These are phyloP conservation scores for Leucophenga montana DNA, from an alignment of 2,888 invertebrate genomes.

Conservation along the genomic window DNA sequence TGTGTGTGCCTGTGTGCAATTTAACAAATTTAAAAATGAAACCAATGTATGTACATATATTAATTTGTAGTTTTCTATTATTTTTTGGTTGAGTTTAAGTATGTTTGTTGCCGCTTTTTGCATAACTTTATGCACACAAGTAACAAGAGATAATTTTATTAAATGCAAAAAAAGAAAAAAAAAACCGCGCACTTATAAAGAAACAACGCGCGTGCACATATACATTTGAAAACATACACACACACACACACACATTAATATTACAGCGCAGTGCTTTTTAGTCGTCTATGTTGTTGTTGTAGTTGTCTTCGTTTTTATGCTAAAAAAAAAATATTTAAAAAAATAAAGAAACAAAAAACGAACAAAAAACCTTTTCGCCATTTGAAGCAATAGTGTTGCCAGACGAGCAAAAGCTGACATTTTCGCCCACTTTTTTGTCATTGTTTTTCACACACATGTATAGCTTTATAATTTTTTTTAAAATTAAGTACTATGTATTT, in stretches of 20 bases:
- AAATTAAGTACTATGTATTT: not conserved
- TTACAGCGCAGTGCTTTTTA: not conserved
- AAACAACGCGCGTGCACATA: too few species aligned
- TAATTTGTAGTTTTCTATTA: too few species aligned
- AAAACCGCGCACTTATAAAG: too few species aligned
- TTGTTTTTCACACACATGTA: not conserved
- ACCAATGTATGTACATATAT: too few species aligned
- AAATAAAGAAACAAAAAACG: not conserved
- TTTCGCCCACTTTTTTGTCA: conserved; percentile 11
- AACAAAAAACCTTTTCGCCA: conserved; percentile 5
- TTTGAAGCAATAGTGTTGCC: conserved; percentile 19
- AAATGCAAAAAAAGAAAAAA: too few species aligned
- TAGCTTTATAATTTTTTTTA: not conserved
- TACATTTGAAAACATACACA: not conserved
- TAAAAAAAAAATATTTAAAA: not conserved
- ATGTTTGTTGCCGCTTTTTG: too few species aligned
- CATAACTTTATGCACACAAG: too few species aligned
- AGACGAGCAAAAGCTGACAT: not conserved
- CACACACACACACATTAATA: not conserved
- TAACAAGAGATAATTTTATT: too few species aligned
- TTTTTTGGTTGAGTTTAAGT: too few species aligned
- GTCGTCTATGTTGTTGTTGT: not conserved
- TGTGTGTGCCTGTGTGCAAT: too few species aligned
- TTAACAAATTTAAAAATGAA: too few species aligned
- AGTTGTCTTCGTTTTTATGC: not conserved